phyloP scores from a whole-genome alignment of 2,113 vertebrate species.

The Ptilonorhynchus violaceus region DNA sequence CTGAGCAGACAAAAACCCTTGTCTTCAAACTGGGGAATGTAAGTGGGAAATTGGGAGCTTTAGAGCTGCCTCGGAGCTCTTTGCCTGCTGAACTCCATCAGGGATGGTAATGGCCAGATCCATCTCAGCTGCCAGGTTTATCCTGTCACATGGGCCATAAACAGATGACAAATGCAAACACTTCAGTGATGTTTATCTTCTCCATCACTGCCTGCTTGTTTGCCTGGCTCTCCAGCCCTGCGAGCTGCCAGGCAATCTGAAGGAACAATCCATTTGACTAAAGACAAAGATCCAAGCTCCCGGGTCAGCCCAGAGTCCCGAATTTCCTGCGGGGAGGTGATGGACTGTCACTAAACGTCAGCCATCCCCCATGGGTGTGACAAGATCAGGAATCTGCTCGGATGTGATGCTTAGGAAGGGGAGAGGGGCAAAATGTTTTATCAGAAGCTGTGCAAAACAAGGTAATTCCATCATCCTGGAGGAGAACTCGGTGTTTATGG shows the following conservation, averaged over 20 bases:
- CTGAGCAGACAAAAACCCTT: neutral
- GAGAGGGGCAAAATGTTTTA: neutral
- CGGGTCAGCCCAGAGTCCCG: neutral
- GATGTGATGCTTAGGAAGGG: neutral
- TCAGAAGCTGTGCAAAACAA: neutral
- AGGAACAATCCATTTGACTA: neutral
- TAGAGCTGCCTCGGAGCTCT: neutral
- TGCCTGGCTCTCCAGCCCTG: neutral
- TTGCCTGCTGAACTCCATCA: neutral
- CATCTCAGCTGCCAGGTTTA: neutral
- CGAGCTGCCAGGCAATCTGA: neutral
- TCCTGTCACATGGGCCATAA: conserved; percentile 17
- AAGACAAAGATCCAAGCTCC: neutral
- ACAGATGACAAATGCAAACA: conserved; percentile 29
- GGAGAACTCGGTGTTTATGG: accelerated
- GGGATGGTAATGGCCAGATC: neutral
- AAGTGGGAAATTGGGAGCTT: neutral
- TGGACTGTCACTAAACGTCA: neutral
- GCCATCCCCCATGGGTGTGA: neutral
- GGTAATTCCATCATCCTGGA: neutral
- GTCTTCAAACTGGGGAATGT: neutral
- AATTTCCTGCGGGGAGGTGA: neutral
- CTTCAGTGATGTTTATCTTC: conserved; percentile 27
- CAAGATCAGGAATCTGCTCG: neutral
- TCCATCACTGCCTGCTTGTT: conserved; percentile 14